Base-by-base conservation (phyloP, 2,113 vertebrate species). In the Sebastes schlegelii region DNA sequence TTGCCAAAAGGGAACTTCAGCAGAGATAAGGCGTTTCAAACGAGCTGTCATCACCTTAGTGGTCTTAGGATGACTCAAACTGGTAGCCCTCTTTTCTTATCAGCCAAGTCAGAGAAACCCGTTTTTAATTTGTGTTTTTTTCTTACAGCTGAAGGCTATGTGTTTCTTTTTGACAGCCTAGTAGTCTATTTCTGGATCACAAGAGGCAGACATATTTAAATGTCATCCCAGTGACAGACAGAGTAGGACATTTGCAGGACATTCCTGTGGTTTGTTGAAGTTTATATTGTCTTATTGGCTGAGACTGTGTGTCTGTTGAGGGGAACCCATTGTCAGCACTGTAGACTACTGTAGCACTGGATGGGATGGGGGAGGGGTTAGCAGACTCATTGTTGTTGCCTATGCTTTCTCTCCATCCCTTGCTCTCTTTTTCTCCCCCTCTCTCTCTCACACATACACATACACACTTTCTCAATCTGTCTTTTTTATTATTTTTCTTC, bases 321-420 rank as follows among this genome's bases (percentile, higher is more conserved):
- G 62, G 43, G 75, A 58, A 80, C 65, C 81, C 79, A 87, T 94
- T 93, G 93, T 94, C 82, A 88, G 82, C 8, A 71, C 72, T 64
- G 71, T 74, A 80, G 88, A 74, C 82, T 40, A 19, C 79, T 90
- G 70, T 55, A 80, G 67, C 68, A 61, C 66, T 80, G 71, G 65
- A 71, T 79, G 40, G 42, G 77, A 72, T 91, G 92, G 92, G 93
- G 92, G 92, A 92, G 87, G 91, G 91, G 90, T 71, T 34, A 21
- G 23, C 34, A 60, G 64, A 75, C 63, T 87, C 82, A 90, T 90
- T 93, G 86, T 93, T 88, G 40, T 86, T 69, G 83, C 75, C 72
- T 75, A 69, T 63, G 83, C 48, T 65, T 77, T 77, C 55, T 79
- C 71, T 77, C 34, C 71, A 75, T 83, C 40, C 4, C 8, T 52